phyloP scores from a whole-genome alignment of 2,113 vertebrate genomes.

The Istiophorus platypterus region DNA sequence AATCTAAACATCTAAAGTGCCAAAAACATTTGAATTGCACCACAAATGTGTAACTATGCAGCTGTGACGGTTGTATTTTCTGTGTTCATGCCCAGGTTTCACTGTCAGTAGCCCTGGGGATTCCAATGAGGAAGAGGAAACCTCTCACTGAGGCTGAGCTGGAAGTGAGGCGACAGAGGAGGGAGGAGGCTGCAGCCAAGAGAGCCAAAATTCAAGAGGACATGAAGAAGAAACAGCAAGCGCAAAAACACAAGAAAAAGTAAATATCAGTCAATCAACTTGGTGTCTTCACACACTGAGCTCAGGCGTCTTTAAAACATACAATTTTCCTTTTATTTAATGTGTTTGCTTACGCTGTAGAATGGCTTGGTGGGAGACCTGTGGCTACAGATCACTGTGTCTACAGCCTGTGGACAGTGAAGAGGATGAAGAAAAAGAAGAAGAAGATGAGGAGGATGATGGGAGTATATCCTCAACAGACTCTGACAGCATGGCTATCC shows the following conservation, averaged over 20 bases:
- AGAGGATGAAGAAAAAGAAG: slow-evolving; percentile 69
- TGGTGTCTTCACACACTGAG: not conserved
- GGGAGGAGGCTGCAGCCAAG: slow-evolving; percentile 88
- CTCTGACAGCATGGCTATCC: slow-evolving; percentile 79
- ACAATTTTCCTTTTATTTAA: not conserved
- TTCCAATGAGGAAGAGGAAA: slow-evolving; percentile 82
- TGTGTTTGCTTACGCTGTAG: slow-evolving; percentile 72
- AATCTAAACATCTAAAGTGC: not conserved
- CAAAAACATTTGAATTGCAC: not conserved
- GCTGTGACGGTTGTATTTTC: not conserved
- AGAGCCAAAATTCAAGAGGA: slow-evolving; percentile 87
- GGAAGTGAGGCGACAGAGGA: slow-evolving; percentile 82
- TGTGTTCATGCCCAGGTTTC: slow-evolving; percentile 74
- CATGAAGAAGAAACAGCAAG: slow-evolving; percentile 81
- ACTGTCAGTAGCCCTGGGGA: slow-evolving; percentile 69
- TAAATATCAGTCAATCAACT: slow-evolving; percentile 60
- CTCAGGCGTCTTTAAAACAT: not conserved
- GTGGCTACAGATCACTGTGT: slow-evolving; percentile 87
- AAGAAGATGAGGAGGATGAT: slow-evolving; percentile 49
- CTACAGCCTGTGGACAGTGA: slow-evolving; percentile 87
- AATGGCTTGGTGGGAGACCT: slow-evolving; percentile 92
- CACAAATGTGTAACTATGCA: not conserved
- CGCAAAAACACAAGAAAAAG: slow-evolving; percentile 89
- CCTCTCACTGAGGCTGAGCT: slow-evolving; percentile 86
- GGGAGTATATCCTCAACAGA: slow-evolving; percentile 78